These are phyloP conservation scores for Polypterus senegalus DNA, from an alignment of 2,113 vertebrate genomes.

Conservation along the genomic window DNA sequence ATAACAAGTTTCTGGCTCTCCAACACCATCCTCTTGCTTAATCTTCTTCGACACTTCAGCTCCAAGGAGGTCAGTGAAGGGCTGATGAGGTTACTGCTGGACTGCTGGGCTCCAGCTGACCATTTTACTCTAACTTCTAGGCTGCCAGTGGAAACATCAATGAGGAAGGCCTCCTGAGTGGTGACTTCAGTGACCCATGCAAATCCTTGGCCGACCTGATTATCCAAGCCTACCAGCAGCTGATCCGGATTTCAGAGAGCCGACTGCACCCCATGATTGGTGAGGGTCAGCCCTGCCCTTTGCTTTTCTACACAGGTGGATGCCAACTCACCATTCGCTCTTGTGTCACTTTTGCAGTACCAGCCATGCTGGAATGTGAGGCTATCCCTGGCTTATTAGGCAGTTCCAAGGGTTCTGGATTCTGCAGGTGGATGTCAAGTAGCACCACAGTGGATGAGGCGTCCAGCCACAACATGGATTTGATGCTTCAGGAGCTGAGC, in stretches of 20 bases:
- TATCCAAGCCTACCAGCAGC: constrained; percentile 64
- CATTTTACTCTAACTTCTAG: no score
- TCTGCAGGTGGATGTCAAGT: constrained; percentile 28
- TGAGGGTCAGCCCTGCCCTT: constrained; percentile 5
- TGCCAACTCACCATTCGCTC: not conserved
- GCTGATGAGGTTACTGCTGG: constrained; percentile 16
- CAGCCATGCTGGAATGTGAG: constrained; percentile 57
- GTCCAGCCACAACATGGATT: constrained; percentile 30
- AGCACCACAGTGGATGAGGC: constrained; percentile 23
- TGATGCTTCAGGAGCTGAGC: constrained; percentile 47
- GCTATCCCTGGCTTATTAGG: constrained; percentile 43
- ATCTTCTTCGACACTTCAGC: constrained; percentile 51
- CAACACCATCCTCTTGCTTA: constrained; percentile 45
- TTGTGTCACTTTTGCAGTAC: constrained; percentile 31
- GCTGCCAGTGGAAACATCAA: constrained; percentile 13
- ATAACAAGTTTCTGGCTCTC: constrained; percentile 53
- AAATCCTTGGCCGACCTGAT: constrained; percentile 40
- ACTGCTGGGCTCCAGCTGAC: not conserved
- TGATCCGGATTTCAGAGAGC: constrained; percentile 43
- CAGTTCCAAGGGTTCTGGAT: constrained; percentile 19
- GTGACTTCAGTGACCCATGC: constrained; percentile 34
- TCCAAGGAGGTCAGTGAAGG: constrained; percentile 23
- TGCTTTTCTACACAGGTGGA: not conserved
- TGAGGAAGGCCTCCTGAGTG: constrained; percentile 22
- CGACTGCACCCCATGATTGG: constrained; percentile 51